These are phyloP conservation scores for Cyprinodon diabolis DNA, from an alignment of 2,797 vertebrate species.

Conservation along the genomic window DNA sequence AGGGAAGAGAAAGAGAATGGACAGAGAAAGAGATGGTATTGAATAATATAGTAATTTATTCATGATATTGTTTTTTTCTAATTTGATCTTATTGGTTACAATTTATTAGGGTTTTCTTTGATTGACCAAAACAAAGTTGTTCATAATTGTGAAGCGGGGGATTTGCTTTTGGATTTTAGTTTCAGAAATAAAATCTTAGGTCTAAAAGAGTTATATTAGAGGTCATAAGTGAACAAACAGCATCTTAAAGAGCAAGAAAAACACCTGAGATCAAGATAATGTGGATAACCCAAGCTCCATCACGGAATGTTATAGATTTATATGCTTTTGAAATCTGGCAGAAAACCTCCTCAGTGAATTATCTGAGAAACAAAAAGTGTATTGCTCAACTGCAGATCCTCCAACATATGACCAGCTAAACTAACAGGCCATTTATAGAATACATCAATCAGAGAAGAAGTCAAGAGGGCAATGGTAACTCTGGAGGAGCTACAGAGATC, in stretches of 20 bases:
- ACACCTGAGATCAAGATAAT: not conserved
- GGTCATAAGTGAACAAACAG: not conserved
- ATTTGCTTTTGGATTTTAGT: too few relatives aligned
- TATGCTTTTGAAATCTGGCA: not conserved
- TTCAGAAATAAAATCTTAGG: not conserved
- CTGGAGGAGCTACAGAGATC: not conserved
- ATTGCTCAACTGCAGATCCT: not conserved
- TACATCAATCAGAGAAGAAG: not conserved
- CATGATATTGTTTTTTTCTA: not conserved
- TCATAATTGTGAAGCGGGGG: not conserved
- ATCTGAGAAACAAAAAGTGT: not conserved
- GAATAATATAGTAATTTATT: not conserved
- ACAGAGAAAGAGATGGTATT: slow-evolving; percentile 29
- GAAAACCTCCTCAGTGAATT: not conserved
- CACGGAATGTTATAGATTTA: not conserved
- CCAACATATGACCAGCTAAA: not conserved
- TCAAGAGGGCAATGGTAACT: not conserved
- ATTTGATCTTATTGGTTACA: not conserved
- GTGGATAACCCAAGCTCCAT: not conserved
- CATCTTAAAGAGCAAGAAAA: not conserved
- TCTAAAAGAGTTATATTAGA: not conserved
- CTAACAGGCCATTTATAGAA: not conserved
- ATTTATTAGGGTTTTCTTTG: slow-evolving; percentile 1
- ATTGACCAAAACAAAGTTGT: not conserved
- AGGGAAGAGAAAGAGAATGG: slow-evolving; percentile 39